phyloP scores from a whole-genome alignment of 2,888 invertebrate genomes.

The Cordilura impudica region DNA sequence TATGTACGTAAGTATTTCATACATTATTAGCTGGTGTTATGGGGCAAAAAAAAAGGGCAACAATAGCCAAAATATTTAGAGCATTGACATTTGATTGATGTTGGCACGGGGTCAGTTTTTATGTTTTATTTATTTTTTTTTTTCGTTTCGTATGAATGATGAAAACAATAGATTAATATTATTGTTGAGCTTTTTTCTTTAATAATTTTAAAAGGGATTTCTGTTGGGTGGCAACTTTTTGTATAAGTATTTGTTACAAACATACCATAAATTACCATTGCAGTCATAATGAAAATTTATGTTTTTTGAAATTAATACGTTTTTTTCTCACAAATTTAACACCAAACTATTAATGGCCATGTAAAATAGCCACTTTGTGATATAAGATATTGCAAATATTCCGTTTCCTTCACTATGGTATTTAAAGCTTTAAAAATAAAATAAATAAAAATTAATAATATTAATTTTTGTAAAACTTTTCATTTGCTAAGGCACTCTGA shows the following conservation, averaged over 20 bases:
- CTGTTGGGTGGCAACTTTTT: constrained; percentile 39
- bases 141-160: constrained; percentile 5
- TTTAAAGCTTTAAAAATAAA: too few relatives aligned
- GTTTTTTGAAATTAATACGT: neutral
- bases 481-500: too few relatives aligned
- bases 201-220: neutral
- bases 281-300: constrained; percentile 16
- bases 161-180: constrained; percentile 49
- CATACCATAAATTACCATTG: constrained; percentile 30
- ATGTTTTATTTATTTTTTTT: constrained; percentile 16
- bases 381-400: too few relatives aligned
- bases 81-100: constrained; percentile 66
- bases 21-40: constrained; percentile 13
- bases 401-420: too few relatives aligned
- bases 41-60: constrained; percentile 44
- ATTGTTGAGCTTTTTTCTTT: constrained; percentile 30
- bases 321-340: too few relatives aligned
- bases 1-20: constrained; percentile 29
- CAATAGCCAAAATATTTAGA: constrained; percentile 59
- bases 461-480: too few relatives aligned
- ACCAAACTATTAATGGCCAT: too few relatives aligned
- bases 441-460: too few relatives aligned
- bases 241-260: neutral
- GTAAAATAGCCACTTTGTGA: too few relatives aligned
- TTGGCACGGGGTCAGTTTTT: constrained; percentile 63